Conservation (phyloP, 92 coral and sea anemone genomes). For the Hydrozoanthus gracilis region DNA sequence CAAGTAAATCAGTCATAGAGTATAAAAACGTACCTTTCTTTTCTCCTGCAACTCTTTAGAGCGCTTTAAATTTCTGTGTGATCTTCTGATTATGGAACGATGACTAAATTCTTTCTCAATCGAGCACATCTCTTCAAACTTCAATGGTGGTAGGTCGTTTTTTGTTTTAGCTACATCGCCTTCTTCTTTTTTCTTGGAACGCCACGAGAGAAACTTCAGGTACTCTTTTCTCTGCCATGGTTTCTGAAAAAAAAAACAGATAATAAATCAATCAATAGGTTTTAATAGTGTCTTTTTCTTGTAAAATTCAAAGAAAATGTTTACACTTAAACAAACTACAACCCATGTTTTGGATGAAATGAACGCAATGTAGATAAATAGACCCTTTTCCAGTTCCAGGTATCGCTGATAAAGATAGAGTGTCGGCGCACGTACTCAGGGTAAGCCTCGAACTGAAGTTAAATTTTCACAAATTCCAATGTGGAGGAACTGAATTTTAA, state of each 20-base stretch:
- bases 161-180: constrained; percentile 46
- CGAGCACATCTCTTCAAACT: constrained; percentile 84
- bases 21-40: constrained; percentile 11
- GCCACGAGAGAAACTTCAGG: constrained; percentile 54
- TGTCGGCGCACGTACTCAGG: too few relatives aligned
- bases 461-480: too few relatives aligned
- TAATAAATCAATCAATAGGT: neutral
- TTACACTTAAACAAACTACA: too few relatives aligned
- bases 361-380: too few relatives aligned
- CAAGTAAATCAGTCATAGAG: neutral
- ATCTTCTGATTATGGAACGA: constrained; percentile 36
- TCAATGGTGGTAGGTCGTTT: constrained; percentile 55
- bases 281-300: neutral
- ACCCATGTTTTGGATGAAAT: too few relatives aligned
- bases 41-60: constrained; percentile 40
- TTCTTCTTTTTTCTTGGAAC: constrained; percentile 60
- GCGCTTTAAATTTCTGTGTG: constrained; percentile 17
- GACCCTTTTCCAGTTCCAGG: too few relatives aligned
- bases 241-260: constrained; percentile 53
- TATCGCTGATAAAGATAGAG: too few relatives aligned
- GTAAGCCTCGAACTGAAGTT: too few relatives aligned
- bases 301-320: neutral
- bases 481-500: too few relatives aligned
- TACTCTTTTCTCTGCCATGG: constrained; percentile 65
- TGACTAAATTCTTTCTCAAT: constrained; percentile 76